Evolutionary conservation across 2,888 invertebrate genomes (phyloP), one percentile per base, ranked within the genome.

Genomic region (Trilocha varians): DNA sequence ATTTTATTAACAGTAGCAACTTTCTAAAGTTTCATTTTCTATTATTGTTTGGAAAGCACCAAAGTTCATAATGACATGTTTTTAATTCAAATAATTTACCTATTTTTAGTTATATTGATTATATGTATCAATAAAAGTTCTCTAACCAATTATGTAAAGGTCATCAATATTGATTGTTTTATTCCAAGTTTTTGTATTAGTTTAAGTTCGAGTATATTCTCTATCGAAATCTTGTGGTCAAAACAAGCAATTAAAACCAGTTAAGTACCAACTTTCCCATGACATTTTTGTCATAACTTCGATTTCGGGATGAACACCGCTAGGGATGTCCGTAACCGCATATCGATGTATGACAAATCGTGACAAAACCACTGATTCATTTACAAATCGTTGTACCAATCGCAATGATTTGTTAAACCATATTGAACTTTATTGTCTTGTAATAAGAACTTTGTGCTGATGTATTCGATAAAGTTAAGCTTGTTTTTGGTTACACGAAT

Each of bases 351-450:
- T 80, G 78, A 84, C 83, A 83, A 83, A 83, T 82, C 77, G 79
- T 79, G 82, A 84, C 84, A 84, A 80, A 82, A 83, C 83, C 83
- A 77, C 77, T 73, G 69, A 75, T 69, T 76, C 76, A 77, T 76
- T 74, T 63, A 66, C 65, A 59, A 60, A 52, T 41, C 41, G 45
- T 51, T 49, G 47, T 52, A 46, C 40, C 38, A 38, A 42, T 48
- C 16, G 9, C n/a, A 11, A 32, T n/a, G 13, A 35, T 35, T 15
- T 38, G 16, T 16, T 11, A 5, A 16, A 42, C 41, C 16, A 69
- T 46, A 51, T 32, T 63, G 38, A 49, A 46, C 65, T 54, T 55
- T 78, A 69, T 55, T 2, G 0, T 18, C 16, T 43, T 48, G 39
- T 15, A 13, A 44, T 63, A 68, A 54, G 57, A 41, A 36, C 42